phyloP scores from a whole-genome alignment of 2,888 invertebrate species.

The Latheticus oryzae region DNA sequence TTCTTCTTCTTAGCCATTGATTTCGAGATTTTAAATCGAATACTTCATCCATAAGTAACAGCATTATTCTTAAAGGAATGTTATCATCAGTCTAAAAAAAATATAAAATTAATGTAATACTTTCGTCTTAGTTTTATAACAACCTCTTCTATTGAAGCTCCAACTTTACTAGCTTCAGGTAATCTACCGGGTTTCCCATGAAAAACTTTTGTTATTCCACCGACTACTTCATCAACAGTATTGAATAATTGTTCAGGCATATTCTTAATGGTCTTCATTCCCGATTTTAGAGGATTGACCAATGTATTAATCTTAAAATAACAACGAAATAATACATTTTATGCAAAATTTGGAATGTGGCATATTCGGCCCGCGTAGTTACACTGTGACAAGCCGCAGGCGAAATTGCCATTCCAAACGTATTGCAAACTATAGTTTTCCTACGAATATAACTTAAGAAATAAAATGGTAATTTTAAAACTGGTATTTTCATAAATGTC shows the following conservation, averaged over 20 bases:
- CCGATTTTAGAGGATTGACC: slow-evolving; percentile 78
- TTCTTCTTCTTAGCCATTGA: slow-evolving; percentile 83
- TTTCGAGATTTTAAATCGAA: slow-evolving; percentile 85
- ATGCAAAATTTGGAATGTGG: background rate
- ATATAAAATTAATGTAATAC: slow-evolving; percentile 14
- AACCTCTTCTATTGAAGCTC: slow-evolving; percentile 70
- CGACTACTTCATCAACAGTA: slow-evolving; percentile 86
- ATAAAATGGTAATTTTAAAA: too few species aligned
- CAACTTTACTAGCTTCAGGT: slow-evolving; percentile 65
- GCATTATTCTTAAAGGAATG: slow-evolving; percentile 83
- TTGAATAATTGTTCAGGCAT: slow-evolving; percentile 90
- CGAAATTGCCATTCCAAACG: too few species aligned
- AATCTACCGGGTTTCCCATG: slow-evolving; percentile 67
- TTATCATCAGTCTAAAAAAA: slow-evolving; percentile 72
- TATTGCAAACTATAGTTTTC: too few species aligned
- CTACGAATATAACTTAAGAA: too few species aligned
- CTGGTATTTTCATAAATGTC: too few species aligned
- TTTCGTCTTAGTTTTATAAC: background rate
- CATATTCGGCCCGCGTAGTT: too few species aligned
- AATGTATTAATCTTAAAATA: slow-evolving; percentile 63
- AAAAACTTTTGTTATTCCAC: slow-evolving; percentile 83
- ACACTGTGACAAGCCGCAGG: too few species aligned
- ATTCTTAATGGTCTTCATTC: slow-evolving; percentile 87
- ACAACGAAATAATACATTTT: background rate
- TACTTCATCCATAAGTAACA: slow-evolving; percentile 85